Base-by-base conservation (phyloP, 2,113 vertebrate species). In the Chauna torquata region DNA sequence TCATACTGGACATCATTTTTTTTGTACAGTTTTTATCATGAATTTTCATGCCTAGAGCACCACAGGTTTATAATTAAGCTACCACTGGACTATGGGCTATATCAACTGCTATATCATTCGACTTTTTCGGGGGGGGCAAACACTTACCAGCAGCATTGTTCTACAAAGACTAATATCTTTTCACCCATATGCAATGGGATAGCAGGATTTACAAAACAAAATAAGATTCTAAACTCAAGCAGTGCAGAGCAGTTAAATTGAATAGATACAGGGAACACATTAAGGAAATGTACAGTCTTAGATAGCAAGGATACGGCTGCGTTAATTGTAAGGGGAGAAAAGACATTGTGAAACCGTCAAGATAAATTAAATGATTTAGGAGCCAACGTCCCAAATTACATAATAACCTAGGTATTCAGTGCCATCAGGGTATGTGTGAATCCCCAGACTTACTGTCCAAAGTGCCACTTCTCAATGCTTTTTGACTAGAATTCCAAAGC, bases 61-160 rank as follows among this genome's bases (percentile, higher is more conserved):
- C 16, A 42, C 12, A 62, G 36, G 24, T 66, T 65, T 80, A 69
- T 72, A 91, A 84, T n/a, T 50, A 80, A n/a, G 34, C 9, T 58
- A 19, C 4, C 61, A 47, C 69, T 47, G 16, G 55, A 54, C 23
- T 34, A 80, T 8, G 38, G 58, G 15, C 49, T 68, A 7, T 7
- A 70, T 22, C 68, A 74, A 38, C 0, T 84, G n/a, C 57, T 70
- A 0, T 18, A 59, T 16, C 0, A 2, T 12, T 1, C 15, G 44
- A 80, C 16, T 74, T 77, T 24, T 54, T n/a, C n/a, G n/a, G 3
- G 62, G 32, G 2, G 28, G 10, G 12, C 52, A 24, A 64, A 57
- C 32, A n/a, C 40, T 47, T 50, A 42, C 9, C 42, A 81, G 38
- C 10, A 34, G 30, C 58, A 88, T 13, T 19, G 36, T 44, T 16